These are phyloP conservation scores for Aurelia aurita DNA, from an alignment of 30 jellyfish, hydroid and myxozoan genomes.

Conservation along the genomic window DNA sequence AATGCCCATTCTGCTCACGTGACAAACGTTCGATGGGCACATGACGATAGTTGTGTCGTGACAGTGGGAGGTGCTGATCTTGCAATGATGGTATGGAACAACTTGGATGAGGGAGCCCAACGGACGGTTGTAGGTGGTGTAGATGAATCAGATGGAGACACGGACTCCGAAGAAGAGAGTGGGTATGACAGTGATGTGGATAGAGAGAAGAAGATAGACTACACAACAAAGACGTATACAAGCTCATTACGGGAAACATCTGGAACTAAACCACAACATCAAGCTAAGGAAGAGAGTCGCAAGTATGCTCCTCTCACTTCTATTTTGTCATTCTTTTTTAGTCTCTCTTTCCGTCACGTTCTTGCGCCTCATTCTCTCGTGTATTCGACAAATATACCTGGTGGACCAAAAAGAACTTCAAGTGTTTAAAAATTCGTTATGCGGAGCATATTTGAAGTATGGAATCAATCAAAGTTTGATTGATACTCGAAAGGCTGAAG, in stretches of 20 bases:
- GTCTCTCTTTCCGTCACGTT: not conserved
- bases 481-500: too few relatives aligned
- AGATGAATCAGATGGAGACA: slow-evolving; percentile 72
- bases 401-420: too few relatives aligned
- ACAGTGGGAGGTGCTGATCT: slow-evolving; percentile 98
- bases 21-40: slow-evolving; percentile 94
- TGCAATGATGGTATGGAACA: slow-evolving; percentile 90
- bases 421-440: too few relatives aligned
- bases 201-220: slow-evolving; percentile 92
- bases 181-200: slow-evolving; percentile 98
- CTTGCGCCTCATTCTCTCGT: not conserved
- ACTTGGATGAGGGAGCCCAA: slow-evolving; percentile 67
- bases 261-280: slow-evolving; percentile 90
- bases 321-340: not conserved
- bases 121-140: slow-evolving; percentile 22
- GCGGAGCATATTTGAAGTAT: too few relatives aligned
- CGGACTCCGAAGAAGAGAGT: slow-evolving; percentile 96
- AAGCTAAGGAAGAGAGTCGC: slow-evolving; percentile 59
- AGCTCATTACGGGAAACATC: slow-evolving; percentile 70
- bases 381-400: too few relatives aligned
- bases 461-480: too few relatives aligned
- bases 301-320: slow-evolving; percentile 27
- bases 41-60: slow-evolving; percentile 80
- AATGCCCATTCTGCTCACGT: slow-evolving; percentile 99
- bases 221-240: slow-evolving; percentile 77